Conservation (phyloP, 2,888 invertebrate species). For the Micoletzkya japonica region DNA sequence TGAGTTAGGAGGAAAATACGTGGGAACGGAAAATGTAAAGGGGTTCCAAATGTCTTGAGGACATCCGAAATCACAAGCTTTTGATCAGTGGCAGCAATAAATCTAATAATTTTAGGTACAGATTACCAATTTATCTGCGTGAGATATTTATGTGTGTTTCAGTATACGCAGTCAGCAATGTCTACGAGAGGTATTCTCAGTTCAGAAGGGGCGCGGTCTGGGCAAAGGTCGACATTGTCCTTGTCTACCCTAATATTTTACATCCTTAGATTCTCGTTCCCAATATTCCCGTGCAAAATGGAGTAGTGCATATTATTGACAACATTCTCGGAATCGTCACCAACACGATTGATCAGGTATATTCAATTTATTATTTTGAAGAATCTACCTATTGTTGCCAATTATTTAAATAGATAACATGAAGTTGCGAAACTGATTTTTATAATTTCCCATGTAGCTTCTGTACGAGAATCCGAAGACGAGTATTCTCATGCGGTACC, state of each 20-base stretch:
- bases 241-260: neutral
- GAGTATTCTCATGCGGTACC: constrained; percentile 63
- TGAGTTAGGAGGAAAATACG: too few relatives aligned
- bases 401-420: neutral
- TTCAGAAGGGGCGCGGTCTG: constrained; percentile 64
- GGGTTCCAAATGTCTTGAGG: too few relatives aligned
- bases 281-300: constrained; percentile 64
- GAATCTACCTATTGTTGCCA: too few relatives aligned
- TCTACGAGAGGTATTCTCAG: constrained; percentile 62
- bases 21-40: too few relatives aligned
- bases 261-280: constrained; percentile 53
- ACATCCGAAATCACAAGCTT: too few relatives aligned
- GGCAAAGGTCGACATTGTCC: constrained; percentile 53
- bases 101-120: too few relatives aligned
- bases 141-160: too few relatives aligned
- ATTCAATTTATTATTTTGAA: neutral
- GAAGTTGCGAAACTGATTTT: neutral
- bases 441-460: constrained; percentile 34
- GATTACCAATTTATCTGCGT: too few relatives aligned
- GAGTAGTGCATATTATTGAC: constrained; percentile 64
- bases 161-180: constrained; percentile 63
- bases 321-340: constrained; percentile 63
- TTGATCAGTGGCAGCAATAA: too few relatives aligned
- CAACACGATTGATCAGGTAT: constrained; percentile 62
- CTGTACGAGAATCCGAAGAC: constrained; percentile 55